These are phyloP conservation scores for Lophotis ruficrista DNA, from an alignment of 2,113 vertebrate species.

Conservation along the genomic window DNA sequence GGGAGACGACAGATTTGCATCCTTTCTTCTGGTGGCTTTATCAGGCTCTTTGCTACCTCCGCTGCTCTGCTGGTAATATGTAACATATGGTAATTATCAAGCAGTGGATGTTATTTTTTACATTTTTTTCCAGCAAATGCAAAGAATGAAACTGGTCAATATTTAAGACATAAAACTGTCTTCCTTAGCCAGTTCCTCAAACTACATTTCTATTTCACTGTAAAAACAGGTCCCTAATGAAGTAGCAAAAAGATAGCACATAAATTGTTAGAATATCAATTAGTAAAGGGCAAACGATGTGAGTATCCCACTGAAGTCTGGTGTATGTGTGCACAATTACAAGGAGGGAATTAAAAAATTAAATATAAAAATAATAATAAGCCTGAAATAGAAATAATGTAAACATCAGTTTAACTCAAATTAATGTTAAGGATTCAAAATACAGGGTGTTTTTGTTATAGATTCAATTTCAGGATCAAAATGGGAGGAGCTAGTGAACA, in stretches of 20 bases:
- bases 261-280: background rate
- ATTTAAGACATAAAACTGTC: background rate
- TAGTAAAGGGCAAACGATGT: background rate
- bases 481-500: background rate
- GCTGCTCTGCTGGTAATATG: background rate
- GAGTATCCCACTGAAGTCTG: background rate
- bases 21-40: background rate
- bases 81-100: background rate
- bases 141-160: background rate
- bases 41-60: background rate
- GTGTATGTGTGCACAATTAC: background rate
- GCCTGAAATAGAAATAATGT: background rate
- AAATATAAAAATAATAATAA: background rate
- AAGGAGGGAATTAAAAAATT: background rate
- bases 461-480: background rate
- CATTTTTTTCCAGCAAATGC: background rate
- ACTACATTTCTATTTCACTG: background rate
- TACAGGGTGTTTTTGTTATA: background rate
- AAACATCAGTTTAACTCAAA: background rate
- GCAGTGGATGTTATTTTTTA: background rate
- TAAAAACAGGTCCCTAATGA: background rate
- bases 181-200: background rate
- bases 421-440: background rate
- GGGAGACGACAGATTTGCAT: background rate
- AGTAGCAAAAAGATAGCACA: background rate